These are phyloP conservation scores for Drosophila anomalata DNA, from an alignment of 2,888 invertebrate genomes.

Conservation along the genomic window DNA sequence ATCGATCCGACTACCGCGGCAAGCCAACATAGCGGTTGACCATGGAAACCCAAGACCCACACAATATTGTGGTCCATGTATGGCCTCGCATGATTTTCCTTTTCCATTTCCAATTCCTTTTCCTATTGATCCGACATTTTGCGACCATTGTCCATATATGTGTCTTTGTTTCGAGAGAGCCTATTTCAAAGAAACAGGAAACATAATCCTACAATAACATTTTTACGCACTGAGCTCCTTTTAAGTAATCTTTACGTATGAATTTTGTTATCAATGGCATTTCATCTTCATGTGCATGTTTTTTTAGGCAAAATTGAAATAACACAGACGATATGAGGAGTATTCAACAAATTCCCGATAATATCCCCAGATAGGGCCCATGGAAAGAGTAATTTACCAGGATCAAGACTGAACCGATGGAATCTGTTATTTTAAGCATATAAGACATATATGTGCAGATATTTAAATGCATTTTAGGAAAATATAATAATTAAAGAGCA, in stretches of 20 bases:
- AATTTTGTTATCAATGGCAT: constrained; percentile 68
- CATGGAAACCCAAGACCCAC: constrained; percentile 58
- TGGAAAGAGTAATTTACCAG: constrained; percentile 29
- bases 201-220: constrained; percentile 68
- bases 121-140: constrained; percentile 40
- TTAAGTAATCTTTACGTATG: constrained; percentile 64
- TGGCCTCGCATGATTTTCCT: constrained; percentile 29
- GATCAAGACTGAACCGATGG: constrained; percentile 13
- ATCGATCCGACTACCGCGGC: constrained; percentile 58
- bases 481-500: neutral
- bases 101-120: constrained; percentile 31
- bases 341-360: constrained; percentile 41
- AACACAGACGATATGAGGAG: constrained; percentile 35
- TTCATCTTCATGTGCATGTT: constrained; percentile 42
- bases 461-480: constrained; percentile 22
- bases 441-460: constrained; percentile 5
- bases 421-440: constrained; percentile 26
- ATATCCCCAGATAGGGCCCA: constrained; percentile 38
- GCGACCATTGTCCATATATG: constrained; percentile 47
- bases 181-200: constrained; percentile 57
- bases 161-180: constrained; percentile 31
- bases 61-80: constrained; percentile 34
- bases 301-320: constrained; percentile 58
- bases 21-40: constrained; percentile 73
- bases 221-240: constrained; percentile 62